These are phyloP conservation scores for Hoplias malabaricus DNA, from an alignment of 2,113 vertebrate species.

Conservation along the genomic window DNA sequence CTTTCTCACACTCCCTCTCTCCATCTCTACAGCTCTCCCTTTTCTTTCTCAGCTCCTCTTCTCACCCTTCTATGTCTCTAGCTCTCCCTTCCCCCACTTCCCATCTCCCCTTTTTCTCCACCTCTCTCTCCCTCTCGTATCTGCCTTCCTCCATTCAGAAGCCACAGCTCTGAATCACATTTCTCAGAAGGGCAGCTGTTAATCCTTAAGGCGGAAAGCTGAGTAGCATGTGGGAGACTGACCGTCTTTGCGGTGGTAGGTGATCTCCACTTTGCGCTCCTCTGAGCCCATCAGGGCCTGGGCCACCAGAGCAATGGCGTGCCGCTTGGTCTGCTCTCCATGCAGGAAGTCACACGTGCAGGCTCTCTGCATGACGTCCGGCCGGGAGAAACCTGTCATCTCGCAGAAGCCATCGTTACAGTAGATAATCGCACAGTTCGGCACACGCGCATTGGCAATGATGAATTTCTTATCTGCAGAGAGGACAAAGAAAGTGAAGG, in stretches of 20 bases:
- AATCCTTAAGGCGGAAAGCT: neutral
- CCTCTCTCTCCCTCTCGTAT: neutral
- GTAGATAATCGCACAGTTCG: conserved; percentile 99
- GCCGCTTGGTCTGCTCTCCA: conserved; percentile 88
- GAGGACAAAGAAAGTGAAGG: conserved; percentile 50
- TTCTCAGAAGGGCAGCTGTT: neutral
- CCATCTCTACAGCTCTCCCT: no score
- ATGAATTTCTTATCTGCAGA: conserved; percentile 96
- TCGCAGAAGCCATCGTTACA: conserved; percentile 99
- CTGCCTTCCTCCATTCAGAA: neutral
- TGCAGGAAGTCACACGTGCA: conserved; percentile 98
- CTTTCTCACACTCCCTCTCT: neutral
- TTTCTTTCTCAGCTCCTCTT: no score
- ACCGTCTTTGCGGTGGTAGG: conserved; percentile 98
- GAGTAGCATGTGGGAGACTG: conserved; percentile 61
- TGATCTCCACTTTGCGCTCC: conserved; percentile 95
- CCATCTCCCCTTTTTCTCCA: neutral
- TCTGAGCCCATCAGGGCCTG: conserved; percentile 93
- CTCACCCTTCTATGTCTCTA: no score
- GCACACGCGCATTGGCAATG: conserved; percentile 97
- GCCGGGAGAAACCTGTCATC: conserved; percentile 97
- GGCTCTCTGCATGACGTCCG: conserved; percentile 98
- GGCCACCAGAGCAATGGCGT: conserved; percentile 88
- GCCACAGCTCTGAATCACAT: neutral
- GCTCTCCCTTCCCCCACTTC: no score